Base-by-base conservation (phyloP, 2,113 vertebrate genomes). In the Megaceryle torquata region DNA sequence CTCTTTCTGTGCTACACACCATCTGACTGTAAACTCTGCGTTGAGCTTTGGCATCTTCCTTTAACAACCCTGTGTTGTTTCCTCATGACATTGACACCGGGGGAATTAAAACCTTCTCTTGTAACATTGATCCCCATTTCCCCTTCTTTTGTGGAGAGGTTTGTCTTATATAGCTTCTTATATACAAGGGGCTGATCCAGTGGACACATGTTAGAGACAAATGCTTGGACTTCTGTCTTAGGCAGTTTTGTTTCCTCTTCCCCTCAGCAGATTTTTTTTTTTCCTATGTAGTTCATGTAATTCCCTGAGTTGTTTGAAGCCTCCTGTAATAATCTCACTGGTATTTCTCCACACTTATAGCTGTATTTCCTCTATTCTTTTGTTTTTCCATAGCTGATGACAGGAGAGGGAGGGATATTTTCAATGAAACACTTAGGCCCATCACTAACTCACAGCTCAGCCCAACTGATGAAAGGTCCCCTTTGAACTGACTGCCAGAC, bases 391-490 rank as follows among this genome's bases (percentile, higher is more conserved):
- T 67, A 86, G 86, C 88, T 92, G 86, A 75, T 91, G 96, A 83
- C 95, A 95, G 75, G 72, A 93, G 76, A 93, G 35, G 92, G 86
- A 93, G 5, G 5, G 88, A 56, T 83, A 79, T 93, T 90, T 90
- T 93, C 24, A 33, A 39, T 91, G 75, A 81, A 88, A 67, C 81
- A 86, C 65, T 91, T 86, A 83, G 24, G n/a, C 77, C 80, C 95
- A 93, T 88, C 90, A 86, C 72, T 96, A 96, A 50, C 69, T 95
- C 86, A 71, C 79, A 93, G 80, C 80, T 95, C 88, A 94, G n/a
- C 57, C 43, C 80, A 92, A 76, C 4, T 82, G 88, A 92, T 94
- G 90, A 93, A 91, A 94, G 35, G 72, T 95, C 80, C 69, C 80
- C 53, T 96, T 83, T 94, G 77, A 88, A 86, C 79, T 88, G 77